A percentile compares a stretch with the other conserved stretches of the same genome.
Evolutionary conservation across 2,797 vertebrate genomes (phyloP).

Genomic region (Sebastes baramenuke): DNA sequence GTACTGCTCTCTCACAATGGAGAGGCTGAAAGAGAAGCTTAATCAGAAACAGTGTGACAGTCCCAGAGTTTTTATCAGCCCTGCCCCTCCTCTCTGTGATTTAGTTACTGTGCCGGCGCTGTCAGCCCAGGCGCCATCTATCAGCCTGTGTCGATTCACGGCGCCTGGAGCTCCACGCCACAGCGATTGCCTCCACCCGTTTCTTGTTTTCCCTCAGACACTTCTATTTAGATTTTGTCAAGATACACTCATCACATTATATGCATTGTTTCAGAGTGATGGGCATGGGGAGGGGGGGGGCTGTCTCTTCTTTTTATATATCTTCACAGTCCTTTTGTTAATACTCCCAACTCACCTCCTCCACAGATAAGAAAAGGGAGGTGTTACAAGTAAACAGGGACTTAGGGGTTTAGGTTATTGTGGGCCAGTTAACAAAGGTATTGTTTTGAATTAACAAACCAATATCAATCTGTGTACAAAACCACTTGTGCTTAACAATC

Average conservation of each 20-base stretch:
- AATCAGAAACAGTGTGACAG: constrained; percentile 60
- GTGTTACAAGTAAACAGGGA: constrained; percentile 35
- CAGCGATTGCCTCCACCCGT: constrained; percentile 55
- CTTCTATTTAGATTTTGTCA: constrained; percentile 87
- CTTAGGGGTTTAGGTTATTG: constrained; percentile 28
- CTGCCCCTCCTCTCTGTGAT: constrained; percentile 63
- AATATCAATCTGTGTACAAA: neutral
- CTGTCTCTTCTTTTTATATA: constrained; percentile 31
- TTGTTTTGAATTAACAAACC: constrained; percentile 17
- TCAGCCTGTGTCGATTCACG: constrained; percentile 64
- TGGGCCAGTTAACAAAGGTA: constrained; percentile 14
- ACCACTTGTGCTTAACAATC: constrained; percentile 10
- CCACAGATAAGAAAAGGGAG: constrained; percentile 50
- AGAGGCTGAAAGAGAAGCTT: constrained; percentile 46
- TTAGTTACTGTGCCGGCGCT: constrained; percentile 64
- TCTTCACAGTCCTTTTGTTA: constrained; percentile 39
- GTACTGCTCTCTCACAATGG: constrained; percentile 26
- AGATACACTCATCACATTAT: constrained; percentile 80
- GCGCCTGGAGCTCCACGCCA: constrained; percentile 48
- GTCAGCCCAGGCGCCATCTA: constrained; percentile 65
- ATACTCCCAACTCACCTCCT: constrained; percentile 33
- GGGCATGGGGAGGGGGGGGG: constrained; percentile 2
- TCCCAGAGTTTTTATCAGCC: constrained; percentile 69
- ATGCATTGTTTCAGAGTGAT: constrained; percentile 74
- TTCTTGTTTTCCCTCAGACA: constrained; percentile 73